phyloP scores from a whole-genome alignment of 2,113 vertebrate species.

The Albula glossodonta region DNA sequence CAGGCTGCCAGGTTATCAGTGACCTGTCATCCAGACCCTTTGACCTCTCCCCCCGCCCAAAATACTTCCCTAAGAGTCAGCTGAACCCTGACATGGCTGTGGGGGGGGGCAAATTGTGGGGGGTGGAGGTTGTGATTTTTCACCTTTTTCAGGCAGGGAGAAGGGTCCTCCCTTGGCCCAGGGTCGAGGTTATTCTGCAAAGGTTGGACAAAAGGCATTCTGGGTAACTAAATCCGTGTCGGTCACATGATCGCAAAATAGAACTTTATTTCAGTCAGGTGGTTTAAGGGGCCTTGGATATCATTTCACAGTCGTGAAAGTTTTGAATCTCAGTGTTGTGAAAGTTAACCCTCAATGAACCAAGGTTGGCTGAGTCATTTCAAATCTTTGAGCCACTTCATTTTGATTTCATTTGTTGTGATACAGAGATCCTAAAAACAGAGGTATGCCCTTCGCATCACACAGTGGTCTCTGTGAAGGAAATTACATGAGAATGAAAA shows the following conservation, averaged over 20 bases:
- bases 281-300: background rate
- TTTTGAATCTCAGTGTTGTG: background rate
- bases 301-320: background rate
- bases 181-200: background rate
- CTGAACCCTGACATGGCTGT: background rate
- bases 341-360: background rate
- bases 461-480: too few relatives aligned
- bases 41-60: background rate
- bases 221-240: too few relatives aligned
- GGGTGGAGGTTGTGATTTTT: background rate
- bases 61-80: background rate
- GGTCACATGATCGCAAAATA: background rate
- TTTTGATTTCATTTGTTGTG: too few relatives aligned
- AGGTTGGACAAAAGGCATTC: background rate
- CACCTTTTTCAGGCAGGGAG: background rate
- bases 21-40: background rate
- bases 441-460: too few relatives aligned
- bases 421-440: too few relatives aligned
- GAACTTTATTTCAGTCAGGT: background rate
- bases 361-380: background rate
- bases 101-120: background rate
- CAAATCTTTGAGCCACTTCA: too few relatives aligned
- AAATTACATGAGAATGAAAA: too few relatives aligned
- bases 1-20: conserved; percentile 5
- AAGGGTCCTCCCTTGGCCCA: background rate